phyloP scores from a whole-genome alignment of 2,888 invertebrate genomes.

The Frankliniella intonsa region DNA sequence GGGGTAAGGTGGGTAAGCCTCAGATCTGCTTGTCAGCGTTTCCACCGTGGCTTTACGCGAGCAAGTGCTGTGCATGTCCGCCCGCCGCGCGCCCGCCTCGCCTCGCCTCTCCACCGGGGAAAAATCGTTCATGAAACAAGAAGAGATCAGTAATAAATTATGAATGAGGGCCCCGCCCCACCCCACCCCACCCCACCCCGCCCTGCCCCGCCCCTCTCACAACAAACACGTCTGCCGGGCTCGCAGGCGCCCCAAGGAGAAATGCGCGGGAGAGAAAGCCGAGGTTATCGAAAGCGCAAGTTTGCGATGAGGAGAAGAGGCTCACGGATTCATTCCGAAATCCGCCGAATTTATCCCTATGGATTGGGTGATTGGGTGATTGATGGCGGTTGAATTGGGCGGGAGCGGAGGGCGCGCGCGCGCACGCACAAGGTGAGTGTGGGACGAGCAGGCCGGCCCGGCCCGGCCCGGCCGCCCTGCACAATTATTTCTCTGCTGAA shows the following conservation, averaged over 20 bases:
- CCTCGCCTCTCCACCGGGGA: no score
- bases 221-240: no score
- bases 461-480: neutral
- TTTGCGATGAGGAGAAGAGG: neutral
- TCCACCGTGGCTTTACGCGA: neutral
- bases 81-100: no score
- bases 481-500: neutral
- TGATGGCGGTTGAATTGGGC: neutral
- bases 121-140: no score
- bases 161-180: no score
- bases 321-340: no score
- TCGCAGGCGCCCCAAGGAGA: neutral
- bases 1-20: neutral
- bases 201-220: neutral
- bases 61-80: no score
- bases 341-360: neutral
- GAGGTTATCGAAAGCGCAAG: neutral
- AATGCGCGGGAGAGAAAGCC: neutral
- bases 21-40: slow-evolving; percentile 18
- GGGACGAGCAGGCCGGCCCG: neutral
- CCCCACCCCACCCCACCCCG: neutral
- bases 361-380: slow-evolving; percentile 3
- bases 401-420: neutral
- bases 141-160: no score
- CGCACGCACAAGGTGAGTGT: no score